Percentiles rank a stretch among this genome's conserved stretches.
These are phyloP conservation scores for Pilophorus perplexus DNA, from an alignment of 2,888 invertebrate species.

Conservation along the genomic window DNA sequence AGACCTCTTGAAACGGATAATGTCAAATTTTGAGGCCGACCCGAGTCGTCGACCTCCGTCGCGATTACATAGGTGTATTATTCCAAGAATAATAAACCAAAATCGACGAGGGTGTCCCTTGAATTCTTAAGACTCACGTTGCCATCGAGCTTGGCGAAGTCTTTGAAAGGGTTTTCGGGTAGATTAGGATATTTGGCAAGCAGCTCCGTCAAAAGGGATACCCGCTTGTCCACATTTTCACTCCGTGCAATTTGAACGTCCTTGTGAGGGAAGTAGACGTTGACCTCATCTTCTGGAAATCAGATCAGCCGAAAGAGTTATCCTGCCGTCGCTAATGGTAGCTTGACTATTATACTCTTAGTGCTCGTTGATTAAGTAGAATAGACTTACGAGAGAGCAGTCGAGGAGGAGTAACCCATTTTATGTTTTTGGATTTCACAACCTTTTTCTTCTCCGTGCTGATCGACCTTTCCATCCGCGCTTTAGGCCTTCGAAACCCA, in stretches of 20 bases:
- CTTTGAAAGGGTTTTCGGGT: conserved; percentile 81
- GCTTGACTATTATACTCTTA: too few species aligned
- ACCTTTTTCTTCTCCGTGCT: conserved; percentile 56
- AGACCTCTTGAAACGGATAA: too few species aligned
- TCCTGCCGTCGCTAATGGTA: too few species aligned
- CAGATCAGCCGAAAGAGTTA: not conserved
- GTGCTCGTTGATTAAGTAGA: too few species aligned
- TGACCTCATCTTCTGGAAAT: conserved; percentile 57
- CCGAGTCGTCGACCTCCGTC: too few species aligned
- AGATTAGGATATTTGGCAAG: conserved; percentile 72
- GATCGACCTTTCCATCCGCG: conserved; percentile 25
- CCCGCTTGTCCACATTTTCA: conserved; percentile 51
- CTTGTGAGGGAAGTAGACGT: conserved; percentile 60
- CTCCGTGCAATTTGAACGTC: conserved; percentile 52
- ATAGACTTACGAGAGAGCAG: conserved; percentile 12
- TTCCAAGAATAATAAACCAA: not conserved
- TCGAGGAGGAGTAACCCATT: conserved; percentile 57
- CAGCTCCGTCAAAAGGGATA: conserved; percentile 71
- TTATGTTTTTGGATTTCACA: conserved; percentile 71
- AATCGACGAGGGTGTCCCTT: not conserved
- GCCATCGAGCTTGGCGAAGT: conserved; percentile 90
- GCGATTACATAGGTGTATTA: too few species aligned
- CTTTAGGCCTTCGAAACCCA: conserved; percentile 27
- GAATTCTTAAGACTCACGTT: conserved; percentile 54
- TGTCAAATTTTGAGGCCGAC: too few species aligned